A percentile compares a stretch with the other conserved stretches of the same genome.
Evolutionary conservation across 2,113 vertebrate genomes (phyloP).

Genomic region (Reinhardtius hippoglossoides): DNA sequence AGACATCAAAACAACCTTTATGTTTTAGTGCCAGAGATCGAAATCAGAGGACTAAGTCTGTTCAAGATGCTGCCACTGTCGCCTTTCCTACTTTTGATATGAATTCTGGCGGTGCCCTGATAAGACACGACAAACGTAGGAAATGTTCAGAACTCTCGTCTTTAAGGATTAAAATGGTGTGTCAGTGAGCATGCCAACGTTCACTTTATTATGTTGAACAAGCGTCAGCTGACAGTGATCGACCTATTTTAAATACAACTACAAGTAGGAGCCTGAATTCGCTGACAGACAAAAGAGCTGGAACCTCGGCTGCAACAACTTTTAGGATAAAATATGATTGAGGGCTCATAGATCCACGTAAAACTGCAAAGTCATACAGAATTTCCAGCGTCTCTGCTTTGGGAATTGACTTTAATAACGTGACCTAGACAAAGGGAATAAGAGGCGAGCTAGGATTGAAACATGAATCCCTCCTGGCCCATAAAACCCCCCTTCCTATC

Average conservation of each 20-base stretch:
- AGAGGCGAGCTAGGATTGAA: conserved; percentile 57
- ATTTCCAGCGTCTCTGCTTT: conserved; percentile 43
- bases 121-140: neutral
- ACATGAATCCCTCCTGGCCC: conserved; percentile 70
- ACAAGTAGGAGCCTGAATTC: conserved; percentile 45
- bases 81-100: neutral
- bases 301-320: conserved; percentile 2
- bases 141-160: neutral
- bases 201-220: conserved; percentile 30
- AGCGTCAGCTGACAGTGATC: conserved; percentile 8
- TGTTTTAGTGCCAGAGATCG: no score
- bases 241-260: conserved; percentile 19
- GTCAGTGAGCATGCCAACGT: neutral
- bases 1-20: no score
- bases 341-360: neutral
- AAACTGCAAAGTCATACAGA: conserved; percentile 31
- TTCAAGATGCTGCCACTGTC: no score
- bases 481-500: conserved; percentile 52
- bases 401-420: conserved; percentile 53
- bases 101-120: neutral
- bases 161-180: conserved; percentile 9
- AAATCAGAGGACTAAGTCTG: no score
- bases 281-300: conserved; percentile 29
- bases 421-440: conserved; percentile 58
- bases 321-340: neutral